These are phyloP conservation scores for Eumeta japonica DNA, from an alignment of 1,140 invertebrate species.

Conservation along the genomic window DNA sequence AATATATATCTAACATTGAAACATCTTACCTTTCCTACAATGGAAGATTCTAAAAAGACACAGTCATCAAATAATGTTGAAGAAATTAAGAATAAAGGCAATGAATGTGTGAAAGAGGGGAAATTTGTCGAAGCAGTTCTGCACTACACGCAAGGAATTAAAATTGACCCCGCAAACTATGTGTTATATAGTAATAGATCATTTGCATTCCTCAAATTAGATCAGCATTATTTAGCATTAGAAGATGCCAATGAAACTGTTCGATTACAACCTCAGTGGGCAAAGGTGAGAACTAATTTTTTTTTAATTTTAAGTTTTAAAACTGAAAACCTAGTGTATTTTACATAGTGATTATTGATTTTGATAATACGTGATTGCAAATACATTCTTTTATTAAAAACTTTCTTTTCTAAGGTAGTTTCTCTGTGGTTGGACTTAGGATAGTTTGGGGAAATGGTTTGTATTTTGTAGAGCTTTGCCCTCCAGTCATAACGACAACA, in stretches of 20 bases:
- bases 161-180: slow-evolving; percentile 70
- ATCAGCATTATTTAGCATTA: slow-evolving; percentile 74
- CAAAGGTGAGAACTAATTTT: slow-evolving; percentile 77
- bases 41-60: background rate
- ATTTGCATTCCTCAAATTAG: slow-evolving; percentile 73
- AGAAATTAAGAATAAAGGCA: slow-evolving; percentile 70
- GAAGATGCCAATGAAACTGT: slow-evolving; percentile 78
- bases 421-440: too few relatives aligned
- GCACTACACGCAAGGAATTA: slow-evolving; percentile 78
- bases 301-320: slow-evolving; percentile 3
- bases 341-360: too few relatives aligned
- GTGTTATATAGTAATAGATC: slow-evolving; percentile 78
- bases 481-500: too few relatives aligned
- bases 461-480: too few relatives aligned
- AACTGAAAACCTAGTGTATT: slow-evolving; percentile 1
- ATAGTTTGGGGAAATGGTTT: too few relatives aligned
- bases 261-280: slow-evolving; percentile 73
- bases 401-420: too few relatives aligned
- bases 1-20: too few relatives aligned
- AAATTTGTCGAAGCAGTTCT: slow-evolving; percentile 76
- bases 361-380: too few relatives aligned
- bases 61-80: slow-evolving; percentile 22
- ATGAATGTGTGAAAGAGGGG: slow-evolving; percentile 71
- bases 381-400: too few relatives aligned
- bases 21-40: too few relatives aligned